Percentiles rank a stretch among this genome's conserved stretches.
phyloP scores from a whole-genome alignment of 2,888 invertebrate genomes.

The Cepaea hortensis region DNA sequence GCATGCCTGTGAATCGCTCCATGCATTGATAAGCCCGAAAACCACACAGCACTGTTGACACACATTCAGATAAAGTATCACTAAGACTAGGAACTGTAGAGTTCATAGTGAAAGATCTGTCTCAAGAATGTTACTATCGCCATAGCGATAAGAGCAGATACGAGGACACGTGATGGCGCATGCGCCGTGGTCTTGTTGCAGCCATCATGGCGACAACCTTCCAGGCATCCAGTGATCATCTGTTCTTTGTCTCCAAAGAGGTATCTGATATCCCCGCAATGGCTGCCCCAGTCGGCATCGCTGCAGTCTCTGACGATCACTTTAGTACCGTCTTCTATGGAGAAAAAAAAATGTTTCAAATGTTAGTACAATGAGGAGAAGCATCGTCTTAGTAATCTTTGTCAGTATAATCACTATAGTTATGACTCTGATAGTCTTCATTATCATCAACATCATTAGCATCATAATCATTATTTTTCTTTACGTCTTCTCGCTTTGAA shows the following conservation, averaged over 20 bases:
- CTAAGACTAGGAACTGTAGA: background rate
- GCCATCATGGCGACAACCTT: slow-evolving; percentile 71
- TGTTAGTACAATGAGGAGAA: too few species aligned
- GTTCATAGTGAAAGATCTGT: background rate
- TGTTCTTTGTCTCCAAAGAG: slow-evolving; percentile 52
- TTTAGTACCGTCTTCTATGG: slow-evolving; percentile 66
- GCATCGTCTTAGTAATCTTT: too few species aligned
- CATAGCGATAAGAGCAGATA: background rate
- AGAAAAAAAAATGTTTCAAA: background rate
- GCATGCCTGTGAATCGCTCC: too few species aligned
- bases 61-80: too few species aligned
- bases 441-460: too few species aligned
- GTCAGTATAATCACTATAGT: too few species aligned
- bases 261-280: slow-evolving; percentile 68
- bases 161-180: background rate
- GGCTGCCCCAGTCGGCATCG: slow-evolving; percentile 69
- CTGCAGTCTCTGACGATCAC: slow-evolving; percentile 71
- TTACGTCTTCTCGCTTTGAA: too few species aligned
- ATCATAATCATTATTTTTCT: too few species aligned
- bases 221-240: slow-evolving; percentile 65
- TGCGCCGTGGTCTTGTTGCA: slow-evolving; percentile 63
- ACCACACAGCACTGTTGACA: too few species aligned
- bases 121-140: background rate
- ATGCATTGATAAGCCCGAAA: too few species aligned
- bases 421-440: too few species aligned